phyloP scores from a whole-genome alignment of 2,888 invertebrate genomes.

The Pyralis farinalis region DNA sequence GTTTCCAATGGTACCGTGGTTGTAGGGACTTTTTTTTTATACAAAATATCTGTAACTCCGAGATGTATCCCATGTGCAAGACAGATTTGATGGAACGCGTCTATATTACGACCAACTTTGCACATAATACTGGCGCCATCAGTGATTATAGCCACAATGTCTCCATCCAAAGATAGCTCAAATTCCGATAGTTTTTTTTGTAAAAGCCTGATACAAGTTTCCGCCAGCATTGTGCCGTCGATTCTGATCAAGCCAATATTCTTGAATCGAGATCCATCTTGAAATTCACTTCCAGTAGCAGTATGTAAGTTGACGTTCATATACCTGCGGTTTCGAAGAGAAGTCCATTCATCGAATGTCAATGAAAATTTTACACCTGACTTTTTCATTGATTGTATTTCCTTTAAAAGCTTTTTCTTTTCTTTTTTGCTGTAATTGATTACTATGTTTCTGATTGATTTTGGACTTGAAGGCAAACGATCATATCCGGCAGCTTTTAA shows the following conservation, averaged over 20 bases:
- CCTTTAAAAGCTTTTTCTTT: constrained; percentile 6
- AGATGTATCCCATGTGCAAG: not conserved
- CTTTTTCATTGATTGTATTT: constrained; percentile 8
- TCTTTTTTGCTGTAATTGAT: constrained; percentile 2
- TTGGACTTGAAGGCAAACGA: not conserved
- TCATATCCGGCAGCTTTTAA: constrained; percentile 4
- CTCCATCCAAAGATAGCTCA: constrained; percentile 4
- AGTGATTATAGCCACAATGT: constrained; percentile 1
- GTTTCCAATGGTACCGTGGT: no score
- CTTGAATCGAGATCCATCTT: not conserved
- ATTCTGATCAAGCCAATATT: constrained; percentile 6
- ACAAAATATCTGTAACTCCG: not conserved
- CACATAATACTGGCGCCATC: not conserved
- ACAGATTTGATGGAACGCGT: not conserved
- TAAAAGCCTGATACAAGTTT: constrained; percentile 3
- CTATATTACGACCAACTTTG: not conserved
- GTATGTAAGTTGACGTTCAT: constrained; percentile 7
- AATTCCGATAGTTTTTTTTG: not conserved
- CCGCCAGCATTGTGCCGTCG: constrained; percentile 1
- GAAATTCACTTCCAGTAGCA: constrained; percentile 5
- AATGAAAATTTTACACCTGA: constrained; percentile 5
- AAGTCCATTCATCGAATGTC: constrained; percentile 8
- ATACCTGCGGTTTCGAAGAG: constrained; percentile 6
- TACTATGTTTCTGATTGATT: constrained; percentile 7
- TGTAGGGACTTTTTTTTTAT: not conserved